Conservation (phyloP, 2,888 invertebrate genomes). For the Spilosoma lubricipeda region DNA sequence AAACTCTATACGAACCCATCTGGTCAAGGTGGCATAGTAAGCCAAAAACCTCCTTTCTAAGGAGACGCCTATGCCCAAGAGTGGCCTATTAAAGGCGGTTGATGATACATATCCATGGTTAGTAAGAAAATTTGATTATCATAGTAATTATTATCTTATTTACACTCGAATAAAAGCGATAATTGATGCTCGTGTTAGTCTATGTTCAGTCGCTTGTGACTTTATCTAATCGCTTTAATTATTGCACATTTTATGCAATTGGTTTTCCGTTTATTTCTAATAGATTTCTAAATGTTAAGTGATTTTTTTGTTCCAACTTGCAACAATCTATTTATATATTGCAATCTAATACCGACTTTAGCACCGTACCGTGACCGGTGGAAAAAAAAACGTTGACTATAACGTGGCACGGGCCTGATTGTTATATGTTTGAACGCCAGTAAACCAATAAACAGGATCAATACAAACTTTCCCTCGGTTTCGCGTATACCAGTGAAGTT, state of each 20-base stretch:
- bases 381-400: constrained; percentile 1
- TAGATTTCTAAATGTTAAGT: neutral
- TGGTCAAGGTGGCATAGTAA: too few relatives aligned
- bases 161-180: neutral
- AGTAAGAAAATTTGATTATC: neutral
- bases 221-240: neutral
- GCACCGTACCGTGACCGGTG: neutral
- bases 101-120: neutral
- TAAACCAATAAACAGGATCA: constrained; percentile 39
- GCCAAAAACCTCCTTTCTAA: too few relatives aligned
- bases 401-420: constrained; percentile 5
- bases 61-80: too few relatives aligned
- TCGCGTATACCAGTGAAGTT: constrained; percentile 32
- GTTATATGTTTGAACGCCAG: constrained; percentile 11
- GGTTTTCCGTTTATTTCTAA: neutral
- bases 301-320: neutral
- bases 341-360: neutral
- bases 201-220: neutral
- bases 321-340: neutral
- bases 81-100: too few relatives aligned
- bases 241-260: neutral
- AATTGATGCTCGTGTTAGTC: neutral
- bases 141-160: neutral
- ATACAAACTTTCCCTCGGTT: constrained; percentile 30
- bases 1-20: too few relatives aligned